These are phyloP conservation scores for Rhingia campestris DNA, from an alignment of 2,888 invertebrate species.

Conservation along the genomic window DNA sequence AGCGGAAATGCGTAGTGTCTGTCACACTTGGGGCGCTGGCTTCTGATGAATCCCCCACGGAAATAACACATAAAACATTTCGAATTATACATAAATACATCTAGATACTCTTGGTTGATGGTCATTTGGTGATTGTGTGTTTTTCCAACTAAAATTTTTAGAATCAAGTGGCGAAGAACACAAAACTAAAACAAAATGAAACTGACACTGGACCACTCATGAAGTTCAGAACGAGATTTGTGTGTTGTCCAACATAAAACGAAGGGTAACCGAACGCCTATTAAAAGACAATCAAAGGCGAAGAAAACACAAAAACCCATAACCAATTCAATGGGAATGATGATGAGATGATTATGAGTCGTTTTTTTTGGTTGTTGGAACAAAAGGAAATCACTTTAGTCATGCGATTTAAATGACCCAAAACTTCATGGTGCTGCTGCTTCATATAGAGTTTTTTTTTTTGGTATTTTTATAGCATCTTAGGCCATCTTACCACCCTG, in stretches of 20 bases:
- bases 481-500: slow-evolving; percentile 41
- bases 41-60: slow-evolving; percentile 55
- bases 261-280: slow-evolving; percentile 46
- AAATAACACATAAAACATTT: slow-evolving; percentile 43
- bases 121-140: slow-evolving; percentile 28
- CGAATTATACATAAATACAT: slow-evolving; percentile 15
- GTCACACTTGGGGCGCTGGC: slow-evolving; percentile 55
- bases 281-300: slow-evolving; percentile 69
- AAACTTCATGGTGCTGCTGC: slow-evolving; percentile 60
- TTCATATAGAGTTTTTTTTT: slow-evolving; percentile 8
- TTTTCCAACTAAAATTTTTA: slow-evolving; percentile 13
- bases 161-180: slow-evolving; percentile 44
- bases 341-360: slow-evolving; percentile 71
- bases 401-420: slow-evolving; percentile 74
- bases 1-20: slow-evolving; percentile 72
- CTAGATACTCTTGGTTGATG: slow-evolving; percentile 14
- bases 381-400: slow-evolving; percentile 72
- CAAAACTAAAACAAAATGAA: background rate
- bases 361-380: slow-evolving; percentile 36
- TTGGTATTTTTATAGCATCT: slow-evolving; percentile 1
- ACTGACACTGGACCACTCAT: slow-evolving; percentile 11
- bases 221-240: slow-evolving; percentile 6
- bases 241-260: slow-evolving; percentile 19
- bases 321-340: slow-evolving; percentile 63
- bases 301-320: slow-evolving; percentile 41